Base-by-base conservation (phyloP, 2,113 vertebrate species). In the Halichoerus grypus region DNA sequence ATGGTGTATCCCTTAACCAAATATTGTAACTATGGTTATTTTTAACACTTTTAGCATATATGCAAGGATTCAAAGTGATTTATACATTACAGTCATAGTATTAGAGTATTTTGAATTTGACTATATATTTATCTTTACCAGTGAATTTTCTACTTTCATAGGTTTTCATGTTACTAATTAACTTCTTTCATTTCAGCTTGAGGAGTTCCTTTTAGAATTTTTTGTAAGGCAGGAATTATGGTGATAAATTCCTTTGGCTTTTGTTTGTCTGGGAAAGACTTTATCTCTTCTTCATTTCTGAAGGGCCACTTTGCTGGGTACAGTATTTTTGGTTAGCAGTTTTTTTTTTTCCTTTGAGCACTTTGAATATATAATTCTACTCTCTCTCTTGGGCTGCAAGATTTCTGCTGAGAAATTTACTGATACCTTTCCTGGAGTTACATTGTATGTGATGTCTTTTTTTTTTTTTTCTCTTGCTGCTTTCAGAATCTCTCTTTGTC, bases 401-500 rank as follows among this genome's bases (percentile, higher is more conserved):
- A 15, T 84, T 88, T 84, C 69, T 59, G n/a, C 19, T 83, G 15
- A 65, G 57, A 65, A 95, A 53, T 33, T n/a, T 33, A 33, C 59
- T 76, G 21, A 85, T 74, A 63, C 14, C 18, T 65, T 90, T 85
- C 65, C 26, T 3, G 8, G 18, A 51, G 26, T 81, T 80, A 16
- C 53, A 80, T 61, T 26, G 15, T 42, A 42, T 61, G 1, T 80
- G 24, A 51, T 80, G 4, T 72, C 7, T 36, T 46, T 39, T 63
- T 63, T 39, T 63, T 63, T 39, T 51, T 81, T 74, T 39, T 31
- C 61, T 61, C 61, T 72, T 55, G 1, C 21, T 74, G 1, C 51
- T 81, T 94, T 94, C 63, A 80, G 28, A 81, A 87, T 92, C 42
- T 76, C 24, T 91, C 49, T 91, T 63, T 80, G 74, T 81, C 74